Percentiles rank a stretch among this genome's conserved stretches.
phyloP scores from a whole-genome alignment of 2,888 invertebrate genomes.

The Ochropacha duplaris region DNA sequence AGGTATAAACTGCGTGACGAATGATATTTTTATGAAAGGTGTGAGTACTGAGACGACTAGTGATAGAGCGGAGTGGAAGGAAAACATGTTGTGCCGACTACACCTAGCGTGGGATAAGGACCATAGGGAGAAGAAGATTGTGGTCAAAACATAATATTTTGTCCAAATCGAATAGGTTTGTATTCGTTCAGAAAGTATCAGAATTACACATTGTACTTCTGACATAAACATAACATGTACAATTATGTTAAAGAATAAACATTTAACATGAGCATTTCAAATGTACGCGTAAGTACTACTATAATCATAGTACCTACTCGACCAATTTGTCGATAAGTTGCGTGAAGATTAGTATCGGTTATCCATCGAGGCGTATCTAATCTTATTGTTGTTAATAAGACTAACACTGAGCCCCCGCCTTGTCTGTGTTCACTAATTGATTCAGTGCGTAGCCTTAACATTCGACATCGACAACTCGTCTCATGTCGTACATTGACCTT shows the following conservation, averaged over 20 bases:
- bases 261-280: background rate
- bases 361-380: constrained; percentile 60
- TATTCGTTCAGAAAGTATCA: too few species aligned
- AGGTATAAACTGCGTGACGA: too few species aligned
- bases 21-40: too few species aligned
- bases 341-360: constrained; percentile 53
- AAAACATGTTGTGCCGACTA: too few species aligned
- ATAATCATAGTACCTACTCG: constrained; percentile 20
- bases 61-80: too few species aligned
- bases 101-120: too few species aligned
- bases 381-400: constrained; percentile 66
- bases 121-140: too few species aligned
- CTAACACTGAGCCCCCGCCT: constrained; percentile 47
- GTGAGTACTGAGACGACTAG: too few species aligned
- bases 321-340: constrained; percentile 52
- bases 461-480: constrained; percentile 51
- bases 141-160: too few species aligned
- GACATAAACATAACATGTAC: constrained; percentile 11
- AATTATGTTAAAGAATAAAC: background rate
- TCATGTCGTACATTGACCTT: constrained; percentile 62
- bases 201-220: background rate
- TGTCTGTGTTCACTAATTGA: constrained; percentile 63
- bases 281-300: too few species aligned
- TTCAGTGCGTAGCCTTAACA: constrained; percentile 64
- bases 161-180: too few species aligned